Evolutionary conservation across 2,888 invertebrate genomes (phyloP).

Genomic region (Drosophila diplacantha): DNA sequence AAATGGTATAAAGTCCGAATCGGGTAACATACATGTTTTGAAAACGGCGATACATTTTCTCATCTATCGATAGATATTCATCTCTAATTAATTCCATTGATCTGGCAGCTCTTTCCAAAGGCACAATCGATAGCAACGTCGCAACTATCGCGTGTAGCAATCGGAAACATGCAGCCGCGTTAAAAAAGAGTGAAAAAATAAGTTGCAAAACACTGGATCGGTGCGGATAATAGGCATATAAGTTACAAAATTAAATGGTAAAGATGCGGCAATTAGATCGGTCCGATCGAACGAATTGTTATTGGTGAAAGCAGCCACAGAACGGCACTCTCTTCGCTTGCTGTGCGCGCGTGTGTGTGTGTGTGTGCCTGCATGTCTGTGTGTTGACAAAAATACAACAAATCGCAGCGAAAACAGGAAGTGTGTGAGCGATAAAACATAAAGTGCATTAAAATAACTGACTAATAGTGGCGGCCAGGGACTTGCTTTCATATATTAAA

Average conservation of each 20-base stretch:
- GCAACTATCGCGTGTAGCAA: slow-evolving; percentile 1
- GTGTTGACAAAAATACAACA: slow-evolving; percentile 67
- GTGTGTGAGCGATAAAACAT: slow-evolving; percentile 49
- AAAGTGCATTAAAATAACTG: slow-evolving; percentile 29
- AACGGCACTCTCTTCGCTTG: slow-evolving; percentile 32
- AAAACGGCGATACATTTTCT: too few species aligned
- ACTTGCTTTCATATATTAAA: neutral
- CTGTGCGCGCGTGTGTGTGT: neutral
- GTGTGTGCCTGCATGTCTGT: slow-evolving; percentile 29
- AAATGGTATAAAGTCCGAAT: too few species aligned
- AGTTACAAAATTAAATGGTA: slow-evolving; percentile 45
- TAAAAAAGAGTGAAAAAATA: slow-evolving; percentile 39
- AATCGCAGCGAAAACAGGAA: slow-evolving; percentile 64
- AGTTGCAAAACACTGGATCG: slow-evolving; percentile 13
- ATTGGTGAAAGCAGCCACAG: slow-evolving; percentile 37
- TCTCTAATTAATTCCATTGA: neutral
- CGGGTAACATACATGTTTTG: too few species aligned
- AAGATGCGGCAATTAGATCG: neutral
- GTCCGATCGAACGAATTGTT: neutral
- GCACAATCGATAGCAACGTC: neutral
- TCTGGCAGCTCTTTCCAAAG: slow-evolving; percentile 1
- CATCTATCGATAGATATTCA: neutral
- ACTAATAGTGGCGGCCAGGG: slow-evolving; percentile 5
- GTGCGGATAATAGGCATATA: slow-evolving; percentile 22
- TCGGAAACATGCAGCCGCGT: slow-evolving; percentile 34